Base-by-base conservation (phyloP, 1,140 invertebrate genomes). In the Penaeus indicus region DNA sequence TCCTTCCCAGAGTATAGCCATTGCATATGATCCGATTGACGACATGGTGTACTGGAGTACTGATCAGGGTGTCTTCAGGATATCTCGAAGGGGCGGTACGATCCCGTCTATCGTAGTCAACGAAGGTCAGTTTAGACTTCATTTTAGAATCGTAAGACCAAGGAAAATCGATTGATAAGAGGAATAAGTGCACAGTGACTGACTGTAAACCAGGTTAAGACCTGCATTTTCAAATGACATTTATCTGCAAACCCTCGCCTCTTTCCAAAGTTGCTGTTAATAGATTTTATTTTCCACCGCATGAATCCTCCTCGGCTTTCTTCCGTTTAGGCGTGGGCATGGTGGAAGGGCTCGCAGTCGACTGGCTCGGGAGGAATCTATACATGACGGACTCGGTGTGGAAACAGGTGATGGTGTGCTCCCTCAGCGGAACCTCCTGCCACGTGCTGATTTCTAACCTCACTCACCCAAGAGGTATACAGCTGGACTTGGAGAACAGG, bases 261-360 rank as follows among this genome's bases (percentile, higher is more conserved):
- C 38, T 42, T 42, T 42, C 38, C 38, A 4, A 42, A 42, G 7
- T 8, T 42, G 38, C 38, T 42, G 38, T 42, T 42, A 42, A 42
- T 32, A 0, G 38, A 42, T 42, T 42, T 42, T 42, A 0, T 42
- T 8, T 8, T 42, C 38, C 38, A 0, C 3, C 38, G 7, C 38
- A 8, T 38, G 1, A 78, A n/a, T 64, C 21, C n/a, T 0, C 1
- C 3, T 27, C 25, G 4, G 38, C 25, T 38, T 84, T 98, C 2
- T 95, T 98, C 19, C 95, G 96, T 91, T 95, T 95, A 69, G 97
- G 97, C 0, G 92, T 98, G 61, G 95, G 96, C 0, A 97, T 96
- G 25, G 96, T 96, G 0, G 97, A 95, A 93, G 95, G 96, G 69
- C 92, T 96, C 67, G 95, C 96, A 47, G 94, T 96, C 60, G 97